Base-by-base conservation (phyloP, 2,888 invertebrate genomes). In the Smittia sp. region DNA sequence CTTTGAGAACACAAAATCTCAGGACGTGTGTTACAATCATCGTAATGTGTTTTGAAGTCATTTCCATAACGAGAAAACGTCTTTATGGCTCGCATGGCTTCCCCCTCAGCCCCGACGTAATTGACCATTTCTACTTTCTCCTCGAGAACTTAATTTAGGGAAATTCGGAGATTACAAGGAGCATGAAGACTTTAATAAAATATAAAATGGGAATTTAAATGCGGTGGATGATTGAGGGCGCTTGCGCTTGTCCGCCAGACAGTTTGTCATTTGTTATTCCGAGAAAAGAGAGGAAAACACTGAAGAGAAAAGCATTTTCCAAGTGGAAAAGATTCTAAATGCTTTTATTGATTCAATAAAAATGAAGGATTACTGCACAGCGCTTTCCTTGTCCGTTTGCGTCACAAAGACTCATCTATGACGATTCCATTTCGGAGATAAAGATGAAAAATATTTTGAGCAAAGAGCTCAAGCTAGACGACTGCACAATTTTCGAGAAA, bases 181-280 rank as follows among this genome's bases (percentile, higher is more conserved):
- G n/a, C n/a, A n/a, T n/a, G 46, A 46, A 7, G 15, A 27, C 63
- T 63, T 63, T 63, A 63, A 63, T 25, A 63, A 62, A 22, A n/a
- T 4, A 52, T 52, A 52, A 52, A 52, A 52, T 52, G 52, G 15
- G 15, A 15, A 52, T 62, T 22, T 54, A 6, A 62, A 62, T 25
- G 25, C n/a, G 24, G 22, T 15, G 20, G 7, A 66, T 66, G 66
- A 46, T 69, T 69, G 46, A 69, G 18, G 38, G 72, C 72, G 72
- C 72, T 72, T 72, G 72, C 72, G 72, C 72, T 72, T 58, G 24
- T 11, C 27, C 25, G 27, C 58, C 72, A 72, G 72, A 72, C 72
- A 39, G 22, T 39, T 66, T 66, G 18, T 66, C 25, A 66, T 66
- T 66, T 66, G 66, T 15, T n/a, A 70, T 20, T 32, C 25, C 9